A percentile compares a stretch with the other conserved stretches of the same genome.
phyloP scores from a whole-genome alignment of 2,797 vertebrate genomes.

The Sebastes matsubarae region DNA sequence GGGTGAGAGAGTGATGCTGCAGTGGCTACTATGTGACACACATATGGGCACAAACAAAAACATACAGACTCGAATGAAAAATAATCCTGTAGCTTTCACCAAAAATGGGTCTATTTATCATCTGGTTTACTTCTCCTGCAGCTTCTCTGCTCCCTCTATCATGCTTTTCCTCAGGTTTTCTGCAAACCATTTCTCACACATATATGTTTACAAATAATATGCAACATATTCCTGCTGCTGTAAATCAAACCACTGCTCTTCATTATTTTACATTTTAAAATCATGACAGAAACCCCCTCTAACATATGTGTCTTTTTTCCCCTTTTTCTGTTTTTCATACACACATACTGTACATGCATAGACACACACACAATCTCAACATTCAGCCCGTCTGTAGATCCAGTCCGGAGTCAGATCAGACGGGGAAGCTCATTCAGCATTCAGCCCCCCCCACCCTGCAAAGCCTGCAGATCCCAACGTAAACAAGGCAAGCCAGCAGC shows the following conservation, averaged over 20 bases:
- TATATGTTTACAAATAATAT: background rate
- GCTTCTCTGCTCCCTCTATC: background rate
- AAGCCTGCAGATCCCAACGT: constrained; percentile 32
- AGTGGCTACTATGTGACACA: constrained; percentile 48
- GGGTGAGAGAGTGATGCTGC: constrained; percentile 51
- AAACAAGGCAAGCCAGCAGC: constrained; percentile 48
- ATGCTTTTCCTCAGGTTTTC: background rate
- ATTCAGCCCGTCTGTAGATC: background rate
- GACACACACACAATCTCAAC: background rate
- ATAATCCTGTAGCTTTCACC: background rate
- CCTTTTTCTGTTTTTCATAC: background rate
- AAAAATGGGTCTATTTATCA: background rate
- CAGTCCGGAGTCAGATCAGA: constrained; percentile 19
- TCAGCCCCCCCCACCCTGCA: constrained; percentile 18
- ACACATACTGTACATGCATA: background rate
- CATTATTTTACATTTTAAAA: background rate
- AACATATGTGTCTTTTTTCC: background rate
- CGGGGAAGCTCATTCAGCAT: constrained; percentile 24
- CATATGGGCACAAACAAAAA: constrained; percentile 23
- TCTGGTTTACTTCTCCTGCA: background rate
- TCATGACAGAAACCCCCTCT: background rate
- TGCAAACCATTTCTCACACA: background rate
- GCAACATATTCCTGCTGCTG: background rate
- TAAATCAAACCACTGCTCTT: background rate
- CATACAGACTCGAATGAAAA: background rate